Base-by-base conservation (phyloP, 2,888 invertebrate genomes). In the Plutella xylostella region DNA sequence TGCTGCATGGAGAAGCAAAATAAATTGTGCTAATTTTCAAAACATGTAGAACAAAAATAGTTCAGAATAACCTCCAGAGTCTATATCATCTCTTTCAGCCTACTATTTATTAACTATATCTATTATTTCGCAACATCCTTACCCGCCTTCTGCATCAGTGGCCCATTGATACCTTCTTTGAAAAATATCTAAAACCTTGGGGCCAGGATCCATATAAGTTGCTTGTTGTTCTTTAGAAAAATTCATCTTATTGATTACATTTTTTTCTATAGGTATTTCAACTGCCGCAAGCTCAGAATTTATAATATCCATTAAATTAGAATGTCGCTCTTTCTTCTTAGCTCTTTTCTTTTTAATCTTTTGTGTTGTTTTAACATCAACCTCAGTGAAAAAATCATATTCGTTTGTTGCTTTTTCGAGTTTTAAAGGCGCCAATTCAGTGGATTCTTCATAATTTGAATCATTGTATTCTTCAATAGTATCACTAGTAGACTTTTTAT, bases 381-480 rank as follows among this genome's bases (percentile, higher is more conserved):
- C 48, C 45, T 68, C 54, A 17, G 69, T 69, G 47, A 82, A 82
- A 50, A 82, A 82, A 52, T 77, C 72, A 45, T 64, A 62, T 46
- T 67, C 65, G 38, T 61, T 66, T 6, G 65, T 45, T 7, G 57
- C 45, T 53, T 58, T 65, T 1, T 56, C 48, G 18, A 55, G 49
- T 47, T 61, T 56, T 2, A 57, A 47, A 25, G 55, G 51, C 60
- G 60, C 21, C 55, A 18, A 31, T 3, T 30, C 49, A 15, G 53
- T 57, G 47, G 66, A 60, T 33, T 52, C 56, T 5, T 63, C 63
- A 48, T 65, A 58, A 44, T 61, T 62, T 47, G 77, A 76, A 61
- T 80, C 79, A 31, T 79, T 68, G 54, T 80, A 78, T 49, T 76
- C 72, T 58, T 80, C 71, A 37, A 73, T 30, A 18, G 22, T 72